Evolutionary conservation across 2,797 vertebrate species (phyloP).

Genomic region (Corythornis leucogaster): DNA sequence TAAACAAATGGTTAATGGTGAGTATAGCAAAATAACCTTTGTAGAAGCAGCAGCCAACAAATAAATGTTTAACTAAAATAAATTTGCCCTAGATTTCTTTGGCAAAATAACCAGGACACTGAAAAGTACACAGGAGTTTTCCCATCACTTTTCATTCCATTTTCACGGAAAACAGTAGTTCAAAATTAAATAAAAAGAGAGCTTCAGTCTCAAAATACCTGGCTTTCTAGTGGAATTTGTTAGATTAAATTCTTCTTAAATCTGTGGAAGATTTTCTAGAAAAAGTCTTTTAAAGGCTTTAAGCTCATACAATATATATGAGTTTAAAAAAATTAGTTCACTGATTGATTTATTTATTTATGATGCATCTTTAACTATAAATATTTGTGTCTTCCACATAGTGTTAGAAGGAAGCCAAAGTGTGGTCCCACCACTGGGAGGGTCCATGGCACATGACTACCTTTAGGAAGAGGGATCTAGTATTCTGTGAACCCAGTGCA

Average conservation of each 20-base stretch:
- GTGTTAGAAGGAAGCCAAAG: background rate
- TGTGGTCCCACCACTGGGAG: background rate
- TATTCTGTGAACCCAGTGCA: background rate
- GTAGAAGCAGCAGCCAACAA: conserved; percentile 47
- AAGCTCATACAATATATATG: background rate
- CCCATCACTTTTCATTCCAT: conserved; percentile 9
- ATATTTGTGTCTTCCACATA: background rate
- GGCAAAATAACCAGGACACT: conserved; percentile 48
- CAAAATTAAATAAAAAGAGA: background rate
- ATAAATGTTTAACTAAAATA: conserved; percentile 79
- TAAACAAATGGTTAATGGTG: conserved; percentile 64
- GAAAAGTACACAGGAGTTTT: conserved; percentile 58
- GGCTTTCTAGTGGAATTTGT: background rate
- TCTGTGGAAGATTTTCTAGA: background rate
- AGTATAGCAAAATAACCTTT: conserved; percentile 35
- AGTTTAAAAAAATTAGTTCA: background rate
- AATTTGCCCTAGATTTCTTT: conserved; percentile 68
- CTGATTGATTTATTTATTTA: background rate
- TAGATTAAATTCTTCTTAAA: background rate
- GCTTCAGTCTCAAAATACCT: background rate
- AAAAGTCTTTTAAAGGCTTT: background rate
- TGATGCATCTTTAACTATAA: background rate
- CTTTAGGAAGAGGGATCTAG: background rate
- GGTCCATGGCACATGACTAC: background rate
- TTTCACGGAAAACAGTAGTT: background rate